Conservation (phyloP, 2,888 invertebrate genomes). For the Cerastis rubricosa region DNA sequence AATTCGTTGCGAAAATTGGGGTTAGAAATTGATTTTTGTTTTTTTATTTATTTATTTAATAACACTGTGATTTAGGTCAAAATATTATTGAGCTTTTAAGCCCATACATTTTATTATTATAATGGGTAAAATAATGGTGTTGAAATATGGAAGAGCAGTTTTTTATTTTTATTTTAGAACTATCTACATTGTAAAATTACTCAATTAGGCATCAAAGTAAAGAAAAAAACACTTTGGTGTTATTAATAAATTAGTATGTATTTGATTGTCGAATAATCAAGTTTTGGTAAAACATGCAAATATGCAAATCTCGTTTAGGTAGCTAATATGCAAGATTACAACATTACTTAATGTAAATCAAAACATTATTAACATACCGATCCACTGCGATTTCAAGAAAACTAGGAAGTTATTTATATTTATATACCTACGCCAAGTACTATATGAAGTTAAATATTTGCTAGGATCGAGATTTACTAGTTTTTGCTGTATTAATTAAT, state of each 20-base stretch:
- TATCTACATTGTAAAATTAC: not conserved
- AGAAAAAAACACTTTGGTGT: not conserved
- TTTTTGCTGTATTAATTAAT: not conserved
- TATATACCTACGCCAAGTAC: too few relatives aligned
- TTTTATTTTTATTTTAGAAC: not conserved
- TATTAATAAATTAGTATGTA: not conserved
- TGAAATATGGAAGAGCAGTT: not conserved
- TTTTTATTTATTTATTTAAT: too few relatives aligned
- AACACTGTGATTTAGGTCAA: not conserved
- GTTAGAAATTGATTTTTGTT: not conserved
- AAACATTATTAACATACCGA: not conserved
- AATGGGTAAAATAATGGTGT: not conserved
- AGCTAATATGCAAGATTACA: not conserved
- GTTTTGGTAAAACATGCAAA: not conserved
- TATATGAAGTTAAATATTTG: not conserved
- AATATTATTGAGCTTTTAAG: not conserved
- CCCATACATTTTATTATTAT: not conserved
- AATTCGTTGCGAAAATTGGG: conserved; percentile 1
- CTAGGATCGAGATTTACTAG: not conserved
- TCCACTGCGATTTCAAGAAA: not conserved
- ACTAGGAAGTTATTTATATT: not conserved
- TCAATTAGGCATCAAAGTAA: not conserved
- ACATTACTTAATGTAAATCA: not conserved
- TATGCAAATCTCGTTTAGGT: not conserved
- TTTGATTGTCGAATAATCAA: not conserved